Conservation (phyloP, 2,888 invertebrate genomes). For the Drosophila quinaria region DNA sequence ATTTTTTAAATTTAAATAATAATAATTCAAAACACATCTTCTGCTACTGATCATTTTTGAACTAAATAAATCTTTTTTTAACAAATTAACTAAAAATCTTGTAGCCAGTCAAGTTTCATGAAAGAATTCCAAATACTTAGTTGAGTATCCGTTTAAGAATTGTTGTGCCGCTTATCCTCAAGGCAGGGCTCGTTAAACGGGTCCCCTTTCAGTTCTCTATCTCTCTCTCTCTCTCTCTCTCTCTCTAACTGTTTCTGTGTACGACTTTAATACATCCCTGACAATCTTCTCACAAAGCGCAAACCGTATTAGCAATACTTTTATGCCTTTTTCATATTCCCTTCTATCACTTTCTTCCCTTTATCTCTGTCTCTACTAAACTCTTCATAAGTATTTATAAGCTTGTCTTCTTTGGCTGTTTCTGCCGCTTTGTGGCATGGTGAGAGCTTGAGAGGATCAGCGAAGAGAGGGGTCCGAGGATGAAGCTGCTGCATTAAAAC, state of each 20-base stretch:
- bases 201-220: background rate
- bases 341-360: background rate
- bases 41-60: background rate
- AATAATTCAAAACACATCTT: background rate
- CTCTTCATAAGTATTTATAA: conserved; percentile 65
- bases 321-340: conserved; percentile 31
- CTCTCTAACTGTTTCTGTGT: background rate
- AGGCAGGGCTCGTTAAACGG: conserved; percentile 12
- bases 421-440: conserved; percentile 29
- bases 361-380: conserved; percentile 36
- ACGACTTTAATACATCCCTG: conserved; percentile 28
- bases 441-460: background rate
- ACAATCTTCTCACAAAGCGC: conserved; percentile 49
- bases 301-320: conserved; percentile 59
- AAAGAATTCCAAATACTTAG: conserved; percentile 7
- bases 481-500: conserved; percentile 50
- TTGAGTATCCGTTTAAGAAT: conserved; percentile 15
- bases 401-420: conserved; percentile 39
- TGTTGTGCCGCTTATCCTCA: conserved; percentile 5
- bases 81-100: background rate
- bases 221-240: background rate
- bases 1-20: background rate
- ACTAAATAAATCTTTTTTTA: no score
- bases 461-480: background rate
- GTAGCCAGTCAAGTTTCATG: background rate